These are phyloP conservation scores for Drosophila ogumai DNA, from an alignment of 1,140 invertebrate genomes.

Conservation along the genomic window DNA sequence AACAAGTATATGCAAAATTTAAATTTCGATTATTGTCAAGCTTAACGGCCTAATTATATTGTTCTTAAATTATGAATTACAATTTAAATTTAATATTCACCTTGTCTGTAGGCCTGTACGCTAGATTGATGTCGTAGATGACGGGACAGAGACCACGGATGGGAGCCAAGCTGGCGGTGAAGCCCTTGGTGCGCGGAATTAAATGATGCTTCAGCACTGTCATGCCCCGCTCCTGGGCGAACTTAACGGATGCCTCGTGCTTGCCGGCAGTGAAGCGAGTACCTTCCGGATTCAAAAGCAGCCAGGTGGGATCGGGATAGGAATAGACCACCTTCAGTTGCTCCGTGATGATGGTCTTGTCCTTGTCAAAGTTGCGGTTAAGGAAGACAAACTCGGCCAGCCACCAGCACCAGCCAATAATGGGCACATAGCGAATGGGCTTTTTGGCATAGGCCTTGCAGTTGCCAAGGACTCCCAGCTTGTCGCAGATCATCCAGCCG, in stretches of 20 bases:
- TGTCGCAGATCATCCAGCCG: constrained; percentile 94
- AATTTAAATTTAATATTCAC: constrained; percentile 17
- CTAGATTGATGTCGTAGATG: constrained; percentile 94
- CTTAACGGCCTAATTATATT: background rate
- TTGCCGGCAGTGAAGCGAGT: constrained; percentile 96
- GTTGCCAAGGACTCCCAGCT: constrained; percentile 91
- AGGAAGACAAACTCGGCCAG: constrained; percentile 97
- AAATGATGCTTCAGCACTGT: constrained; percentile 95
- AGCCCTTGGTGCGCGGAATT: constrained; percentile 96
- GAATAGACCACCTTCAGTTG: constrained; percentile 93
- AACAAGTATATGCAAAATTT: constrained; percentile 8
- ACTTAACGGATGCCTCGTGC: constrained; percentile 94
- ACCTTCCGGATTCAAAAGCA: constrained; percentile 97
- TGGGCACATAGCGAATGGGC: constrained; percentile 95
- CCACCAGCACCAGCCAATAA: constrained; percentile 97
- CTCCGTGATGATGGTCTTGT: constrained; percentile 91
- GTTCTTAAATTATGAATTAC: background rate
- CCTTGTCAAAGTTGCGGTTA: constrained; percentile 95
- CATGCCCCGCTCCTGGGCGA: constrained; percentile 94
- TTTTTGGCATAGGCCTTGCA: constrained; percentile 98
- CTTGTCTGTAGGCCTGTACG: constrained; percentile 89
- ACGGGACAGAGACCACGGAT: constrained; percentile 91
- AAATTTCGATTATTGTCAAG: background rate
- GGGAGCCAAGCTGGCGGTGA: constrained; percentile 90
- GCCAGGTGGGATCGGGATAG: constrained; percentile 95